A percentile compares a stretch with the other conserved stretches of the same genome.
Conservation (phyloP, 1,140 invertebrate species). For the Aphis craccivora region DNA sequence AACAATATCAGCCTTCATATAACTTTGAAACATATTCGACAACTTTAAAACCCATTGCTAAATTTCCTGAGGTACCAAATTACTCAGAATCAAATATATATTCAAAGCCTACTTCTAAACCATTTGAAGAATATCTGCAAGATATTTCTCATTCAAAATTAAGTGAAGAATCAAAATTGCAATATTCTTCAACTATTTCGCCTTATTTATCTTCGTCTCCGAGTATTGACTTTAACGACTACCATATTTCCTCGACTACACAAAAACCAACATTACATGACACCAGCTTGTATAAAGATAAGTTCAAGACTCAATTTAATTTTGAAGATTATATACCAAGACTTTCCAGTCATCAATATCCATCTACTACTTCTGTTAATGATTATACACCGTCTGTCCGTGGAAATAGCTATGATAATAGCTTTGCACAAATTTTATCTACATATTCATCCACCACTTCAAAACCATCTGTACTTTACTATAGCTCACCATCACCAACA, state of each 20-base stretch:
- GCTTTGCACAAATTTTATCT: neutral
- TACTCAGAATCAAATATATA: constrained; percentile 21
- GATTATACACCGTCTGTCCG: neutral
- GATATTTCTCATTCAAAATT: neutral
- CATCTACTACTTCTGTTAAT: neutral
- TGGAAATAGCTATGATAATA: neutral
- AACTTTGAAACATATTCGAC: constrained; percentile 26
- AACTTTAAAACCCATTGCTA: neutral
- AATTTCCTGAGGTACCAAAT: neutral
- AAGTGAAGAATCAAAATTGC: neutral
- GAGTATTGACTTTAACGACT: neutral
- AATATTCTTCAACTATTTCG: neutral
- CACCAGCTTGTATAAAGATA: neutral
- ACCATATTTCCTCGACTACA: neutral
- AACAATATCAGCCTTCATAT: constrained; percentile 20
- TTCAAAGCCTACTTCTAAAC: constrained; percentile 23
- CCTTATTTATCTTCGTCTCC: neutral
- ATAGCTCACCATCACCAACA: neutral
- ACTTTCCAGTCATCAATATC: neutral
- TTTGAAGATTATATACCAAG: constrained; percentile 46
- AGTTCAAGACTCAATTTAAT: constrained; percentile 6
- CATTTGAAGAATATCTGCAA: neutral
- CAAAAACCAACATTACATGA: neutral
- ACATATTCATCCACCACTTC: neutral
- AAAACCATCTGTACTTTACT: constrained; percentile 2